Percentiles rank a stretch among this genome's conserved stretches.
Evolutionary conservation across 2,797 vertebrate genomes (phyloP).

Genomic region (Cottoperca gobio): DNA sequence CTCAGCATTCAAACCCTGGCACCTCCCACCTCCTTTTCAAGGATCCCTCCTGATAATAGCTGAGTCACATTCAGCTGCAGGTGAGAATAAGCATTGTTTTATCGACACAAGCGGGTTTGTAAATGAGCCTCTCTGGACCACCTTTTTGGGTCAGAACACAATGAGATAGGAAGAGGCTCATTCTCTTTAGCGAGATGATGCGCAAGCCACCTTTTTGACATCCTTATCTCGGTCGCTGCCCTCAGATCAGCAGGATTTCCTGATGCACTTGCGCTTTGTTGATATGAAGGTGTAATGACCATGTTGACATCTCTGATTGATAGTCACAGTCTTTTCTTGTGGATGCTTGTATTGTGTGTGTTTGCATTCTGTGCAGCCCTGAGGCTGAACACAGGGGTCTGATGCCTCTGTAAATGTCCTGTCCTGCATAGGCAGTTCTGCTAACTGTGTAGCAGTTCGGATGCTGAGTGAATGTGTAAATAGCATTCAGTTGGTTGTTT

Average conservation of each 20-base stretch:
- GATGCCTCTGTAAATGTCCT: constrained; percentile 45
- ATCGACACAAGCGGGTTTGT: constrained; percentile 69
- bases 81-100: constrained; percentile 78
- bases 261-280: constrained; percentile 54
- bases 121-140: constrained; percentile 60
- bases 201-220: constrained; percentile 50
- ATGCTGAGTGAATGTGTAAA: constrained; percentile 44
- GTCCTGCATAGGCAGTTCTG: constrained; percentile 42
- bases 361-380: constrained; percentile 45
- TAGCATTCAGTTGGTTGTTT: constrained; percentile 24
- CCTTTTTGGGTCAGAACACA: constrained; percentile 58
- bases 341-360: constrained; percentile 25
- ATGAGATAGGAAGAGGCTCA: constrained; percentile 42
- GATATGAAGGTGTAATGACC: constrained; percentile 38
- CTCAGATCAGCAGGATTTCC: constrained; percentile 62
- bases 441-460: constrained; percentile 42
- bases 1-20: constrained; percentile 64
- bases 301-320: constrained; percentile 43
- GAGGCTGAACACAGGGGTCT: constrained; percentile 22
- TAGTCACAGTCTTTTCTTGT: constrained; percentile 28
- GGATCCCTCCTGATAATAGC: constrained; percentile 72
- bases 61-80: constrained; percentile 78
- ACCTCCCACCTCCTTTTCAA: constrained; percentile 63
- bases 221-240: constrained; percentile 62
- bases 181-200: constrained; percentile 57